These are phyloP conservation scores for Rhadinocentrus ornatus DNA, from an alignment of 2,797 vertebrate species.

Conservation along the genomic window DNA sequence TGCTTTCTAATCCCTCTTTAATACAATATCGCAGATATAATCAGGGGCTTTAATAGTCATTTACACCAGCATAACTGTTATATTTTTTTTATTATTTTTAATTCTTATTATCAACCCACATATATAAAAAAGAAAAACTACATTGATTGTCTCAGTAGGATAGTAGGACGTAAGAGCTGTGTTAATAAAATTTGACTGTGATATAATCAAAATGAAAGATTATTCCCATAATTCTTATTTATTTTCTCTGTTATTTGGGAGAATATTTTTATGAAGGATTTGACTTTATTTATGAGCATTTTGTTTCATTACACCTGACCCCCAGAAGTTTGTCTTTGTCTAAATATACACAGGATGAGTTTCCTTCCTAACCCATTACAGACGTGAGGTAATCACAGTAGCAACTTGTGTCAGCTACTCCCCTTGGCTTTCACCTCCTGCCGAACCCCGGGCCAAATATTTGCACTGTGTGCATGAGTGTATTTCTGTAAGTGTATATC, in stretches of 20 bases:
- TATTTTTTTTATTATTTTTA: not conserved
- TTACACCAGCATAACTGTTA: not conserved
- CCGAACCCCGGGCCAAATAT: slow-evolving; percentile 64
- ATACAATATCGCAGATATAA: not conserved
- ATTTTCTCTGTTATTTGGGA: not conserved
- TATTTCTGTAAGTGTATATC: slow-evolving; percentile 46
- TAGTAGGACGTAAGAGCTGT: not conserved
- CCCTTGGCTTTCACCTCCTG: slow-evolving; percentile 63
- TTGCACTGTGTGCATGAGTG: slow-evolving; percentile 61
- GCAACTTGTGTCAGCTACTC: slow-evolving; percentile 65
- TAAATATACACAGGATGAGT: slow-evolving; percentile 71
- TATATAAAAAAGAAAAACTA: not conserved
- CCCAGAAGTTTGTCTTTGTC: slow-evolving; percentile 39
- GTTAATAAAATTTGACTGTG: not conserved
- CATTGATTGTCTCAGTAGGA: not conserved
- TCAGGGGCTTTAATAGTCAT: not conserved
- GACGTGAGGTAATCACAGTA: slow-evolving; percentile 74
- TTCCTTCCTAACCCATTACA: slow-evolving; percentile 62
- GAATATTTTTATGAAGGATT: not conserved
- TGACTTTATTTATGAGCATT: slow-evolving; percentile 8
- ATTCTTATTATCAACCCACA: not conserved
- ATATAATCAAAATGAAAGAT: not conserved
- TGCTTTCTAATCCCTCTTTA: slow-evolving; percentile 35
- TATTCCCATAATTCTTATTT: not conserved
- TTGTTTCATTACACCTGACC: slow-evolving; percentile 31